A percentile compares a stretch with the other conserved stretches of the same genome.
Evolutionary conservation across 2,113 vertebrate genomes (phyloP).

Genomic region (Morphnarchus princeps): DNA sequence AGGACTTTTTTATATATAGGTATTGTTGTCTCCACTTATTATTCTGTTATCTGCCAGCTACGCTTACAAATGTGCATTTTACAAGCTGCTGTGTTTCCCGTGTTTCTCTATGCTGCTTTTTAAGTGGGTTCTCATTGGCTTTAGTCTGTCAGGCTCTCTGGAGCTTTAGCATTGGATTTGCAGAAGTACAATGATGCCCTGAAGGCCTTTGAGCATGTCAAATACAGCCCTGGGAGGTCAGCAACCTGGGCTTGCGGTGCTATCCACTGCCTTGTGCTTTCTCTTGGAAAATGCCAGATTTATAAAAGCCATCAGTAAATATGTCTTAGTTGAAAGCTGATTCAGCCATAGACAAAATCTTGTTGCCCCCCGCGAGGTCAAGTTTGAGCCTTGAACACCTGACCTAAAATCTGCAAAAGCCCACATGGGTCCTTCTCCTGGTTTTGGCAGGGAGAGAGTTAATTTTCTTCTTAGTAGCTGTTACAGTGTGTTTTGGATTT

Average conservation of each 20-base stretch:
- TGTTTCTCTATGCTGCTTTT: background rate
- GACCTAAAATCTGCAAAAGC: background rate
- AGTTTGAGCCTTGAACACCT: background rate
- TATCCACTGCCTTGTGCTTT: background rate
- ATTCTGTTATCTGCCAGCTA: background rate
- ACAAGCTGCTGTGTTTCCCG: background rate
- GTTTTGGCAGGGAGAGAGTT: too few species aligned
- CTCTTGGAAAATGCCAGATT: background rate
- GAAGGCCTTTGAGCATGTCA: background rate
- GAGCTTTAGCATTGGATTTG: background rate
- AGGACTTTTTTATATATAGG: background rate
- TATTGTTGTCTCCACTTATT: background rate
- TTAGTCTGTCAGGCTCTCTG: background rate
- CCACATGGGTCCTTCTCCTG: accelerated
- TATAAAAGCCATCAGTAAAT: background rate
- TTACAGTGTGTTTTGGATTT: too few species aligned
- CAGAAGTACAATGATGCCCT: background rate
- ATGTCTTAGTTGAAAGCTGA: background rate
- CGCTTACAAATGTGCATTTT: background rate
- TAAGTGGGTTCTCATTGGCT: background rate
- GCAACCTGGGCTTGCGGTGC: background rate
- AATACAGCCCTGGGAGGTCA: background rate
- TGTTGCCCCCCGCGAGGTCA: background rate
- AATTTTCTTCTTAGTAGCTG: too few species aligned
- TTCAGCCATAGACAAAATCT: background rate